These are phyloP conservation scores for Cherax quadricarinatus DNA, from an alignment of 1,140 invertebrate species.

Conservation along the genomic window DNA sequence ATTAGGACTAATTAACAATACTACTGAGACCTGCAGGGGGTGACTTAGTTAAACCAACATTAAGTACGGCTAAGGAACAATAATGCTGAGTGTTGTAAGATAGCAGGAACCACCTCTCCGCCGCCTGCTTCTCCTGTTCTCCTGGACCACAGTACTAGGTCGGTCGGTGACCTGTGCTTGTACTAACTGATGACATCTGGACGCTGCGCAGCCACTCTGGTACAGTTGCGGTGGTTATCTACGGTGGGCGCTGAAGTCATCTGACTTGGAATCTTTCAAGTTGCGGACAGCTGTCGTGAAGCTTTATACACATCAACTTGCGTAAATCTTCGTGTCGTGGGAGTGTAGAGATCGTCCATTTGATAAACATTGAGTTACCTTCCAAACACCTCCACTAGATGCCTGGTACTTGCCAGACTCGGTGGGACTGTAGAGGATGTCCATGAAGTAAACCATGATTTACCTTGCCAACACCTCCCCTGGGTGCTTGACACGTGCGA, in stretches of 20 bases:
- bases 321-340: not conserved
- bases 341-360: not conserved
- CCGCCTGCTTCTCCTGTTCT: not conserved
- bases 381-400: not conserved
- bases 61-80: not conserved
- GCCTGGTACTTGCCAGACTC: not conserved
- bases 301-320: too few species aligned
- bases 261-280: not conserved
- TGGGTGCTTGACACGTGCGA: not conserved
- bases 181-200: not conserved
- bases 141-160: not conserved
- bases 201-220: too few species aligned
- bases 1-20: conserved; percentile 6
- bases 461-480: not conserved
- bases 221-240: not conserved
- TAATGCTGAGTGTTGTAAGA: not conserved
- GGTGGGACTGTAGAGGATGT: not conserved
- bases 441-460: not conserved
- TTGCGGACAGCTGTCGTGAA: not conserved
- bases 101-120: not conserved
- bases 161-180: not conserved
- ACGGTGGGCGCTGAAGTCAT: not conserved
- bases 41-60: not conserved
- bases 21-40: not conserved
- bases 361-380: not conserved